Evolutionary conservation across 1,140 invertebrate genomes (phyloP).

Genomic region (Hypsibius dujardini): DNA sequence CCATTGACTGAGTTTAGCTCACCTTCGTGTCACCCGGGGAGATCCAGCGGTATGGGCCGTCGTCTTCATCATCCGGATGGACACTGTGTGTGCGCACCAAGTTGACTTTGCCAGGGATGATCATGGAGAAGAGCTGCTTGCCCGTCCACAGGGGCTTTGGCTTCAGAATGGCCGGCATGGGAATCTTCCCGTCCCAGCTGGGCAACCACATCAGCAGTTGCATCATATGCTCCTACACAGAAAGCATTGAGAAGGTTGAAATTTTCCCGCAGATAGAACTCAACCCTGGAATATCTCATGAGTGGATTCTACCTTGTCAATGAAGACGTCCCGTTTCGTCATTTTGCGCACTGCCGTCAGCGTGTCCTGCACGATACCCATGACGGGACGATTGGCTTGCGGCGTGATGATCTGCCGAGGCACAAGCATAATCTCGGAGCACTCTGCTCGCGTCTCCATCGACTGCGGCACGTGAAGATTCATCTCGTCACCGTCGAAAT

Average conservation of each 20-base stretch:
- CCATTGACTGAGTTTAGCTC: too few relatives aligned
- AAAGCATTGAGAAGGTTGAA: background rate
- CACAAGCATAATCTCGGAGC: constrained; percentile 91
- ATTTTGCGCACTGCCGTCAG: constrained; percentile 95
- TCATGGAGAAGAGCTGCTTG: constrained; percentile 92
- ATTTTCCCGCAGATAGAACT: too few relatives aligned
- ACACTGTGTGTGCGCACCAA: constrained; percentile 93
- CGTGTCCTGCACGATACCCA: constrained; percentile 99
- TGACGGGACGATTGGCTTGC: constrained; percentile 83
- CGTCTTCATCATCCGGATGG: constrained; percentile 97
- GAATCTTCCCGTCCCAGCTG: constrained; percentile 97
- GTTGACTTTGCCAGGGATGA: constrained; percentile 96
- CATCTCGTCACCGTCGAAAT: constrained; percentile 99
- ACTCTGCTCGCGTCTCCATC: constrained; percentile 93
- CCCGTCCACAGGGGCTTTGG: constrained; percentile 93
- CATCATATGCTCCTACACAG: constrained; percentile 71
- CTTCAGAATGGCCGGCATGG: constrained; percentile 91
- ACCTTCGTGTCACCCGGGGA: constrained; percentile 98
- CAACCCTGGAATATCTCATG: constrained; percentile 12
- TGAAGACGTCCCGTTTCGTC: constrained; percentile 96
- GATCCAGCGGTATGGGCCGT: constrained; percentile 96
- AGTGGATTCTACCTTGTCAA: constrained; percentile 52
- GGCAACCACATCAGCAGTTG: constrained; percentile 95
- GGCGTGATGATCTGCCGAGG: constrained; percentile 95
- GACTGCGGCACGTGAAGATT: constrained; percentile 97